A percentile compares a stretch with the other conserved stretches of the same genome.
phyloP scores from a whole-genome alignment of 2,888 invertebrate genomes.

The Callyntrura guangdongensis region DNA sequence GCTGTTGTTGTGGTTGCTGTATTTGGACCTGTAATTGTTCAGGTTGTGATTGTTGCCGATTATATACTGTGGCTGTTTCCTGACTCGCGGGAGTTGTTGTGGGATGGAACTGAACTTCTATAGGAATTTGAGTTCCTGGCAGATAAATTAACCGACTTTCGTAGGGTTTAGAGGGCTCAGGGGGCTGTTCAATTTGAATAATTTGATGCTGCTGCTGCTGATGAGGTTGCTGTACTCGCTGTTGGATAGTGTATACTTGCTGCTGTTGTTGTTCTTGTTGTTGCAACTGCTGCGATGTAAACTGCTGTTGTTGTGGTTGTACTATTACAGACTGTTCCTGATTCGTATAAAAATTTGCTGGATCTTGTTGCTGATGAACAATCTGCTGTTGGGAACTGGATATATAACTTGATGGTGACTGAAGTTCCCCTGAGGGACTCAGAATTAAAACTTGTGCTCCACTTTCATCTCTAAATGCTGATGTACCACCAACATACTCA shows the following conservation, averaged over 20 bases:
- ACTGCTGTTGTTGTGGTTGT: constrained; percentile 9
- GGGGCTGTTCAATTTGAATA: constrained; percentile 27
- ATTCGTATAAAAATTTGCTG: constrained; percentile 1
- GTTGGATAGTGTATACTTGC: constrained; percentile 8
- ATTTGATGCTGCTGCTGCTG: constrained; percentile 13
- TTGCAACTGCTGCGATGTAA: constrained; percentile 7
- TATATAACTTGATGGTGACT: not conserved
- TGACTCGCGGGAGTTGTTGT: constrained; percentile 1
- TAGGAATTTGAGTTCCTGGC: constrained; percentile 1
- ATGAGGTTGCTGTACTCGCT: not conserved
- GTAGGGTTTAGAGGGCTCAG: not conserved
- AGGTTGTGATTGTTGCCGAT: constrained; percentile 1
- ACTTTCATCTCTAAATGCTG: constrained; percentile 30
- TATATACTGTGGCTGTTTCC: not conserved
- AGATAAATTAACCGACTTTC: not conserved
- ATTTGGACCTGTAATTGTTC: constrained; percentile 7
- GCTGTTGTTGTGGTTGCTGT: constrained; percentile 11
- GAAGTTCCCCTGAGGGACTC: not conserved
- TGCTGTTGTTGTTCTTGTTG: constrained; percentile 23
- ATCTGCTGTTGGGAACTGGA: constrained; percentile 2
- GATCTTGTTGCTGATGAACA: constrained; percentile 44
- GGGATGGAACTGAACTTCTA: constrained; percentile 10
- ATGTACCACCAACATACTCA: not conserved
- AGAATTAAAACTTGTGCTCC: constrained; percentile 31
- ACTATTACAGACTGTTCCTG: constrained; percentile 8